These are phyloP conservation scores for Proterorhinus semilunaris DNA, from an alignment of 2,113 vertebrate genomes.

Conservation along the genomic window DNA sequence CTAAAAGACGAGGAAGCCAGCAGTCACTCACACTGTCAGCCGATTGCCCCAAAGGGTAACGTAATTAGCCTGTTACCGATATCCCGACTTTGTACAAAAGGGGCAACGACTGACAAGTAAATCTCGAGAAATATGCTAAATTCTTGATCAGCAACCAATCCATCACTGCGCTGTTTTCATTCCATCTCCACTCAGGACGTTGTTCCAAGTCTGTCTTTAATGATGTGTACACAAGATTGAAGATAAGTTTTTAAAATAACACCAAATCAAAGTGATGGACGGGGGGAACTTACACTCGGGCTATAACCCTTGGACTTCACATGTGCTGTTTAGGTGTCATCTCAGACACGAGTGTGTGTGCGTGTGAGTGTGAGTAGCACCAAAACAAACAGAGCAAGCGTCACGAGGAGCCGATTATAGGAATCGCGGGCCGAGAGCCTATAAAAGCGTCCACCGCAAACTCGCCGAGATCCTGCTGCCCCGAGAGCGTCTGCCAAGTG, in stretches of 20 bases:
- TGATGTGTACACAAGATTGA: not conserved
- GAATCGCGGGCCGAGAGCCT: constrained; percentile 37
- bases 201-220: not conserved
- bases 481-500: constrained; percentile 58
- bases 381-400: constrained; percentile 69
- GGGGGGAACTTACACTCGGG: constrained; percentile 5
- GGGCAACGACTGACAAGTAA: not conserved
- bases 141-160: not conserved
- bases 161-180: not conserved
- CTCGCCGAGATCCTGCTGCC: constrained; percentile 49
- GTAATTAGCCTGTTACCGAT: constrained; percentile 6
- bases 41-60: not conserved
- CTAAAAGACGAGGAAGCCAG: not conserved
- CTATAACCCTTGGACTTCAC: constrained; percentile 37
- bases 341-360: constrained; percentile 12
- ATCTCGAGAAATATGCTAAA: not conserved
- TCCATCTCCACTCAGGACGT: not conserved
- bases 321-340: constrained; percentile 45
- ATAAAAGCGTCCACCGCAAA: constrained; percentile 44
- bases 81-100: not conserved
- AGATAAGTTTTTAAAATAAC: constrained; percentile 3
- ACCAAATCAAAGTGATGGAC: constrained; percentile 5
- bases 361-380: constrained; percentile 24
- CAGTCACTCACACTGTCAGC: constrained; percentile 2
- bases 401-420: constrained; percentile 65